Percentiles rank a stretch among this genome's conserved stretches.
These are phyloP conservation scores for Dallia pectoralis DNA, from an alignment of 2,797 vertebrate genomes.

Conservation along the genomic window DNA sequence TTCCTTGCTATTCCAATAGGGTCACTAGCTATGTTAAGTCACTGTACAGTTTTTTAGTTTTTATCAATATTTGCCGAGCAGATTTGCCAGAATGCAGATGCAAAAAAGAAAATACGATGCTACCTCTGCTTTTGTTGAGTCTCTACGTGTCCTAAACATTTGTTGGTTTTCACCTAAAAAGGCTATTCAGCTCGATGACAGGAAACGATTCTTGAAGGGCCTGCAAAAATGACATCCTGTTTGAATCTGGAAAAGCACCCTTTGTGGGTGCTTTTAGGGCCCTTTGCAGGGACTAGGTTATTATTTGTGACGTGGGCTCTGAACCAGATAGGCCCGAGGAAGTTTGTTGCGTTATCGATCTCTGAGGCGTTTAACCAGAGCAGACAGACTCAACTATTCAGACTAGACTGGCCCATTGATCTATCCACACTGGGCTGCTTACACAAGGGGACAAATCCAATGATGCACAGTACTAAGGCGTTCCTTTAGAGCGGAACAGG, in stretches of 20 bases:
- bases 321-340: constrained; percentile 30
- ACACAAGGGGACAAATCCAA: constrained; percentile 27
- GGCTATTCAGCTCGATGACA: constrained; percentile 11
- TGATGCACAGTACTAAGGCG: constrained; percentile 4
- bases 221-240: constrained; percentile 26
- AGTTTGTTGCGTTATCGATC: constrained; percentile 50
- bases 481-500: constrained; percentile 13
- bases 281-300: not conserved
- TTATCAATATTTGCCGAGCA: not conserved
- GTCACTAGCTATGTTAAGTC: not conserved
- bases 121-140: not conserved
- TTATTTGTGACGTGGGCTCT: not conserved
- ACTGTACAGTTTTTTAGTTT: not conserved
- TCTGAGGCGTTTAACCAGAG: constrained; percentile 41
- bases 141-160: constrained; percentile 9
- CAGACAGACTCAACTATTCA: constrained; percentile 18
- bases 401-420: constrained; percentile 45
- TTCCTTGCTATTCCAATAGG: not conserved
- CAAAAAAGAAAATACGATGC: not conserved
- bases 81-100: not conserved
- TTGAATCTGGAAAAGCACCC: no score
- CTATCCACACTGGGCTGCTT: constrained; percentile 17
- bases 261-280: not conserved
- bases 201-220: constrained; percentile 18
- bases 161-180: constrained; percentile 6